Conservation (phyloP, 2,113 vertebrate species). For the Oncorhynchus mykiss region DNA sequence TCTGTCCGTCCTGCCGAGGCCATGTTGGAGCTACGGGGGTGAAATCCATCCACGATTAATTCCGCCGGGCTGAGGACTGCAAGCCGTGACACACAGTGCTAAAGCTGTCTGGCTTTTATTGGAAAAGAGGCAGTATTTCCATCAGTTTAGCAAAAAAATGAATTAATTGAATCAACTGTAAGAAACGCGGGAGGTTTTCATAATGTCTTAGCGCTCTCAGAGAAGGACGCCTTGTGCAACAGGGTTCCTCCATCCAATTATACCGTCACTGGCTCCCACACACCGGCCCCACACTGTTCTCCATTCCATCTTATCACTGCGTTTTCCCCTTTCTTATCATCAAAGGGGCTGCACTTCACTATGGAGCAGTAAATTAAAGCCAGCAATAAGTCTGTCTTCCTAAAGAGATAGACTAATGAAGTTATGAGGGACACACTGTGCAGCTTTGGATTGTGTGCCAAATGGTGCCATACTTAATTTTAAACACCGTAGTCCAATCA, state of each 20-base stretch:
- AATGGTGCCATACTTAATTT: not conserved
- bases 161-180: slow-evolving; percentile 74
- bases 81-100: slow-evolving; percentile 50
- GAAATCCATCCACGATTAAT: slow-evolving; percentile 52
- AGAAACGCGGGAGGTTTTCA: slow-evolving; percentile 68
- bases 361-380: slow-evolving; percentile 69
- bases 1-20: slow-evolving; percentile 42
- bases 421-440: slow-evolving; percentile 68
- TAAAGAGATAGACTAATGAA: slow-evolving; percentile 72
- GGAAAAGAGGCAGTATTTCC: slow-evolving; percentile 69
- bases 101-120: slow-evolving; percentile 67
- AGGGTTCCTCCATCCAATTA: slow-evolving; percentile 77
- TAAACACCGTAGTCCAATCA: not conserved
- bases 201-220: slow-evolving; percentile 65
- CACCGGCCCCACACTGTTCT: slow-evolving; percentile 57
- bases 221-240: slow-evolving; percentile 66
- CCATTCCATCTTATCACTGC: slow-evolving; percentile 66
- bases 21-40: slow-evolving; percentile 31
- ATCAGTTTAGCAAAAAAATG: slow-evolving; percentile 71
- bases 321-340: slow-evolving; percentile 72
- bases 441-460: slow-evolving; percentile 41
- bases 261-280: slow-evolving; percentile 67
- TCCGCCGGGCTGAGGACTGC: slow-evolving; percentile 48
- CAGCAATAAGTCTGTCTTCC: slow-evolving; percentile 57
- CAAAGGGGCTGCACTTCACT: slow-evolving; percentile 73